Evolutionary conservation across 2,113 vertebrate genomes (phyloP).

Genomic region (Ciconia boyciana): DNA sequence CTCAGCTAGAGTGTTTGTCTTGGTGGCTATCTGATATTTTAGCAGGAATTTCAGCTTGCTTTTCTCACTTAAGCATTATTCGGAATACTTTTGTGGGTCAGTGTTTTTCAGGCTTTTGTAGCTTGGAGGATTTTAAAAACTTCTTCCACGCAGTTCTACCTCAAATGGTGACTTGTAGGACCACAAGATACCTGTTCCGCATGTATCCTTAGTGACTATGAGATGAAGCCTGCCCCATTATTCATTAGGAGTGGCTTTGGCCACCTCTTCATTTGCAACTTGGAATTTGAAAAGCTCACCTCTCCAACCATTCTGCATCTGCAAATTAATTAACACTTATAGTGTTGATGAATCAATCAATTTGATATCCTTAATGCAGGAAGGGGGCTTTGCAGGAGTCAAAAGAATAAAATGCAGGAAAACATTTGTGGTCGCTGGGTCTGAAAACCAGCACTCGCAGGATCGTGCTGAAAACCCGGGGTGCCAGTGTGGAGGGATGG

Average conservation of each 20-base stretch:
- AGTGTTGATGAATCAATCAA: neutral
- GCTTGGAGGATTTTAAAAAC: neutral
- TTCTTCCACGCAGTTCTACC: neutral
- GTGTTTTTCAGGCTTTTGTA: neutral
- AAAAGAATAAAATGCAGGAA: neutral
- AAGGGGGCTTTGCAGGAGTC: neutral
- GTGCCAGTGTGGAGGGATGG: neutral
- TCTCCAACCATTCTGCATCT: neutral
- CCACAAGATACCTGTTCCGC: neutral
- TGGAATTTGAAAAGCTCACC: neutral
- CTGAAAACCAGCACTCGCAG: fast-evolving
- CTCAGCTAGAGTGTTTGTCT: neutral
- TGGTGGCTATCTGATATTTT: neutral
- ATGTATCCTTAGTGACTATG: neutral
- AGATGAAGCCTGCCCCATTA: neutral
- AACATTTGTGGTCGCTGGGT: neutral
- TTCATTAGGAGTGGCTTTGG: neutral
- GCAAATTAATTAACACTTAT: neutral
- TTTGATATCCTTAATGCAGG: neutral
- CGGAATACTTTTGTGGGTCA: neutral
- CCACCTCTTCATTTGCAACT: neutral
- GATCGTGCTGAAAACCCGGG: fast-evolving
- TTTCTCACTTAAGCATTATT: neutral
- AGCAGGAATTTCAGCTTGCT: neutral
- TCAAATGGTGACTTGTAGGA: neutral